Base-by-base conservation (phyloP, 2,113 vertebrate species). In the Menura novaehollandiae region DNA sequence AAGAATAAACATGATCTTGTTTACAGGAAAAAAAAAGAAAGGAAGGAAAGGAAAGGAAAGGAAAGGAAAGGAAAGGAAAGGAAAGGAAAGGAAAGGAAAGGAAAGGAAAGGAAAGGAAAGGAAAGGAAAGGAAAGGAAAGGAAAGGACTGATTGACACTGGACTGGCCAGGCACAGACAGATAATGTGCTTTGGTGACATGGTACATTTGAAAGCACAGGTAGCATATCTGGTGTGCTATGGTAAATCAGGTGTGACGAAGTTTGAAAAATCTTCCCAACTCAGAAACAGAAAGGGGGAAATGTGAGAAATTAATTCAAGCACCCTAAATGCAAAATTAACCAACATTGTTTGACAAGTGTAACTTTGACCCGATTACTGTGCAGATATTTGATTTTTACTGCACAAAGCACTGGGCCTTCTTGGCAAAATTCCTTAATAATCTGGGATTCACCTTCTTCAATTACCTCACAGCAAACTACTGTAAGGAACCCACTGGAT, bases 71-170 rank as follows among this genome's bases (percentile, higher is more conserved):
- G 10, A 7, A 20, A 37, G 20, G 10, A 30, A 11, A 5, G 13
- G 8, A 27, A 21, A 1, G 5, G 21, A 6, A 13, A 20, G 28
- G 10, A 7, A 20, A 20, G 4, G 21, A 3, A 43, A 35, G 7
- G 18, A 15, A 20, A 10, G 4, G 39, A 11, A 49, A 13, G 12
- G 47, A 52, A 52, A 15, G 26, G 15, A 33, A 33, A 33, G 12
- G 26, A 28, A 68, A 19, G 13, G 4, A 6, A 11, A 5, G 13
- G 8, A 27, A 21, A 1, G 5, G 21, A 6, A 13, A 20, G 28
- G 10, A 7, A 20, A 37, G 20, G 10, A 30, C 39, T 32, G 32
- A 18, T 27, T 37, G n/a, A 23, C 2, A 0, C 37, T 30, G 3
- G 51, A 20, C 35, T 39, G 68, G 26, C 47, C 41, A 11, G 6